Base-by-base conservation (phyloP, 1,140 invertebrate species). In the Papilio helenus region DNA sequence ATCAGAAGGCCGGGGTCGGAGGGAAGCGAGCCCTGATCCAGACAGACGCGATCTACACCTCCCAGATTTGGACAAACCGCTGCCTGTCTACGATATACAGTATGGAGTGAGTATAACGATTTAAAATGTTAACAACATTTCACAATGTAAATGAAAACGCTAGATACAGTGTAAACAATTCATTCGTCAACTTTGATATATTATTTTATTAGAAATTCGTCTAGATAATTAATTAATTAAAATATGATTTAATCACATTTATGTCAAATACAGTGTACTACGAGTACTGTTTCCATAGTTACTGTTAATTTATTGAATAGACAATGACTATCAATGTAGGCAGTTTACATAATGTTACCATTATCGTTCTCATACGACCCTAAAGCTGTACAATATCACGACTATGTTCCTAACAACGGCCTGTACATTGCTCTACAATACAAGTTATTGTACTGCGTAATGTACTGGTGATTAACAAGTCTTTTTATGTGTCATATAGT, bases 81-180 rank as follows among this genome's bases (percentile, higher is more conserved):
- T 94, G 49, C 94, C 94, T 0, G 92, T 95, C 49, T 95, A 96
- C 87, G 95, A 96, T 79, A 94, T 95, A 79, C 95, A 95, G 85
- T 95, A 95, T 87, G 96, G 96, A 90, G 96, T 96, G 88, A 95
- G 90, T 86, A 79, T 29, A 9, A 55, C n/a, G 5, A 8, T 5
- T 55, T 55, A n/a, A 55, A 20, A 55, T 3, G 8, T 51, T 51
- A 18, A 18, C 49, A 2, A 55, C 51, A n/a, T 55, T 20, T 55
- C 8, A 20, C 51, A 20, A 55, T 55, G n/a, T 20, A 20, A 51
- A 18, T 1, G 18, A 26, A 65, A 16, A 68, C 9, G 61, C 61
- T 68, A 68, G 26, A 68, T 34, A 18, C 1, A 26, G 18, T 16
- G 26, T 65, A 12, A 29, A 29, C 1, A 68, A 61, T 58, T 65